Evolutionary conservation across 2,797 vertebrate species (phyloP), one percentile per base, ranked within the genome.

Genomic region (Oceanodroma leucorhoa): DNA sequence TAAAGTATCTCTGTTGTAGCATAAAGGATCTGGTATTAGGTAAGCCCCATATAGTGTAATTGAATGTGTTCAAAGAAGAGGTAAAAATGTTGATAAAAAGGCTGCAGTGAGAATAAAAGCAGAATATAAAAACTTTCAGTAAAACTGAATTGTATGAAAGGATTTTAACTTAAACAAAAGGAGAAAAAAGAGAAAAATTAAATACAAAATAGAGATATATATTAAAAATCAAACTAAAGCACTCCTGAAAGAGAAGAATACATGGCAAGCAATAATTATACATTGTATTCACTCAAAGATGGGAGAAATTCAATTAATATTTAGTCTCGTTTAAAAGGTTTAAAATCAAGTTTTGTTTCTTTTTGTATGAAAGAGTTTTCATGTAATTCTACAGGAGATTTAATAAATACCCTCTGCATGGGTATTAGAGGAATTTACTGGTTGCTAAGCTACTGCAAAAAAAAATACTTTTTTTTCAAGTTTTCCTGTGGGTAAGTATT

Each of bases 21-120:
- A 50, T 86, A 89, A 96, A 94, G 71, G 10, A 72, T 78, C 50
- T 70, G 54, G 21, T 73, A 84, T 76, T 64, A 75, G 67, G 45
- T 73, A 94, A 95, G 55, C 29, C 23, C 1, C n/a, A 87, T 73
- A 69, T 60, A 73, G 9, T 77, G 32, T 87, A 92, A 94, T 64
- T 85, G 29, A 94, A 87, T 70, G 41, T 55, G 20, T 84, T 94
- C 46, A 91, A 83, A 89, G 41, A 81, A 94, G 60, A 93, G 70
- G 60, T 75, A 57, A 87, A 96, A 95, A 51, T 48, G 41, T 48
- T 75, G 50, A 55, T 71, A 32, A 78, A 95, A 96, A 90, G 46
- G 41, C 40, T 80, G 13, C 41, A 86, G 58, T 57, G 48, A 48
- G 58, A 93, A 79, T 92, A 94, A 90, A 67, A 21, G 62, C 12